Conservation (phyloP, 2,888 invertebrate genomes). For the Acleris emargana region DNA sequence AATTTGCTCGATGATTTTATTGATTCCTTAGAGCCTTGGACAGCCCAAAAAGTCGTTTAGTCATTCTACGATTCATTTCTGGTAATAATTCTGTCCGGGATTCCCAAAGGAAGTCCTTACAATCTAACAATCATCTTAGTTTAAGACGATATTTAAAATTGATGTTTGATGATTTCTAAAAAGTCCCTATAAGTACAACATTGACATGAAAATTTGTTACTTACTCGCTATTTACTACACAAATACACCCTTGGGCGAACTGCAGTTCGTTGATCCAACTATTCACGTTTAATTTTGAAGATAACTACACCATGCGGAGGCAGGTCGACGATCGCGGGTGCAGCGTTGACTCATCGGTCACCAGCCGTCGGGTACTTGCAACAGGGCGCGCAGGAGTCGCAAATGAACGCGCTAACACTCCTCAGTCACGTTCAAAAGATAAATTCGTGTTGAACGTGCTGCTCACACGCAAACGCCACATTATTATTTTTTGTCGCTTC, state of each 20-base stretch:
- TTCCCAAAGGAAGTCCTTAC: neutral
- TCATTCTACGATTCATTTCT: constrained; percentile 9
- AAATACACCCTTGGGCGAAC: neutral
- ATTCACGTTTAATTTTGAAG: constrained; percentile 47
- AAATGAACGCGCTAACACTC: constrained; percentile 50
- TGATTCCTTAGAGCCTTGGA: constrained; percentile 10
- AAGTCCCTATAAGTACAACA: too few relatives aligned
- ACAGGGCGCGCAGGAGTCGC: constrained; percentile 44
- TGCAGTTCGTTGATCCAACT: constrained; percentile 6
- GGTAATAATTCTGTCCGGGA: neutral
- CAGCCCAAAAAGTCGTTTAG: neutral
- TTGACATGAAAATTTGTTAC: neutral
- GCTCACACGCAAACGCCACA: constrained; percentile 48
- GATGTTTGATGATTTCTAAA: too few relatives aligned
- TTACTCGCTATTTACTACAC: constrained; percentile 5
- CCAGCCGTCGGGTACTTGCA: constrained; percentile 28
- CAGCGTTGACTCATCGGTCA: constrained; percentile 66
- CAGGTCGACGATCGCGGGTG: constrained; percentile 70
- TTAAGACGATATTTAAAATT: too few relatives aligned
- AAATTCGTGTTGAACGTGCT: constrained; percentile 46
- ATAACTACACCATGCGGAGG: constrained; percentile 62
- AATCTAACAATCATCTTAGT: neutral
- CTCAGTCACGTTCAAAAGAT: constrained; percentile 52
- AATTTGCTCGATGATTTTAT: constrained; percentile 11
- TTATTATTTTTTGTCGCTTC: constrained; percentile 40